Conservation (phyloP, 2,797 vertebrate genomes). For the Phoxinus dragarum region DNA sequence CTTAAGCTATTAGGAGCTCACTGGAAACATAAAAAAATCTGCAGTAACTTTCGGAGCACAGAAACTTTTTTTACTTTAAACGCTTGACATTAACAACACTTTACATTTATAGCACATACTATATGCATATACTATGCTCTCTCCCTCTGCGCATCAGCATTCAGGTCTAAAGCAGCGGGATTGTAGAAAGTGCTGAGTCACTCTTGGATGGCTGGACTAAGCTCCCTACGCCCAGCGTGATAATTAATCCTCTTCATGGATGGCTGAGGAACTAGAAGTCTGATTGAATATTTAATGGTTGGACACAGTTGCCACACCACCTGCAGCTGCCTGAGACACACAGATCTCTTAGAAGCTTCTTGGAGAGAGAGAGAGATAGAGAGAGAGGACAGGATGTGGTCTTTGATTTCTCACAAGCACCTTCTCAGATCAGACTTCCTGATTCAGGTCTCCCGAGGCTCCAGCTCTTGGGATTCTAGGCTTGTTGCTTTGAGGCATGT, state of each 20-base stretch:
- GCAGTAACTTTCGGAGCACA: background rate
- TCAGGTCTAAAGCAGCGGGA: conserved; percentile 40
- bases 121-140: conserved; percentile 21
- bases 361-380: conserved; percentile 25
- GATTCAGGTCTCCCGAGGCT: conserved; percentile 14
- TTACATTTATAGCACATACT: conserved; percentile 33
- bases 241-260: conserved; percentile 81
- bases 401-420: conserved; percentile 46
- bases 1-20: background rate
- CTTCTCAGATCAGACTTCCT: conserved; percentile 33
- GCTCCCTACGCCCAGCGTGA: conserved; percentile 69
- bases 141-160: background rate
- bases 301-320: conserved; percentile 70
- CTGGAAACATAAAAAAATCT: background rate
- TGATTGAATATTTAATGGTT: conserved; percentile 81
- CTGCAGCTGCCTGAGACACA: conserved; percentile 46
- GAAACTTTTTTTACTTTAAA: conserved; percentile 6
- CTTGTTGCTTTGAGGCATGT: conserved; percentile 20
- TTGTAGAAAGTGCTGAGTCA: conserved; percentile 62
- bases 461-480: conserved; percentile 14
- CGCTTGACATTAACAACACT: background rate
- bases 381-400: conserved; percentile 30
- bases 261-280: conserved; percentile 77
- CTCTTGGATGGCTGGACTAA: conserved; percentile 50
- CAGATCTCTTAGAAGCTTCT: conserved; percentile 16